Evolutionary conservation across 2,888 invertebrate genomes (phyloP).

Genomic region (Hyppa rectilinea): DNA sequence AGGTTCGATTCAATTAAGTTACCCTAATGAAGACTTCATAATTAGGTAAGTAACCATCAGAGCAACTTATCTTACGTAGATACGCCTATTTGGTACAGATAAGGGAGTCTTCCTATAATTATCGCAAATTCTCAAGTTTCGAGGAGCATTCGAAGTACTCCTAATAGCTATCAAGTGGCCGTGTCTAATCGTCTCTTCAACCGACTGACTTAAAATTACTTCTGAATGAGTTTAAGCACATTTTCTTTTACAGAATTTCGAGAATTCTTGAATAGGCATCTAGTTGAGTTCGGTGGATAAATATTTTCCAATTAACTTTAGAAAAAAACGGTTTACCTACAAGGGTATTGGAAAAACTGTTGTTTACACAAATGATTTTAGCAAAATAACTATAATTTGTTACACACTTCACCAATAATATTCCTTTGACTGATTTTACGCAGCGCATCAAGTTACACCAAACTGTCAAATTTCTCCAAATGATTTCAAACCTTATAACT

Average conservation of each 20-base stretch:
- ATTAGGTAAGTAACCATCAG: conserved; percentile 24
- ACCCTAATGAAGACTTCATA: background rate
- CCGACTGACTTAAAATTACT: conserved; percentile 77
- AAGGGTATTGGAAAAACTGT: background rate
- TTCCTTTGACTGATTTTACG: background rate
- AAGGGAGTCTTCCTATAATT: conserved; percentile 44
- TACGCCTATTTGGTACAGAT: conserved; percentile 20
- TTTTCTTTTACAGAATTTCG: conserved; percentile 61
- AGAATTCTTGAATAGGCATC: background rate
- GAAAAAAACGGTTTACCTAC: background rate
- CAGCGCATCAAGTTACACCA: too few species aligned
- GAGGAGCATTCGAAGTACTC: conserved; percentile 64
- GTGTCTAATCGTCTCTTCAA: conserved; percentile 72
- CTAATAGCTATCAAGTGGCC: conserved; percentile 78
- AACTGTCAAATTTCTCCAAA: too few species aligned
- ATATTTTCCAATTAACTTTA: background rate
- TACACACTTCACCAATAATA: background rate
- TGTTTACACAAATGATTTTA: background rate
- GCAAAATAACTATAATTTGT: too few species aligned
- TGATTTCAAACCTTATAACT: too few species aligned
- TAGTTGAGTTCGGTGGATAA: background rate
- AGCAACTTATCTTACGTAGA: conserved; percentile 2
- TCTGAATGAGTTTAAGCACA: conserved; percentile 77
- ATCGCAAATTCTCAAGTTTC: conserved; percentile 57
- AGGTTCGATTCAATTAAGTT: background rate